These are phyloP conservation scores for Trididemnum miniatum DNA, from an alignment of 23 tunicate genomes.

Conservation along the genomic window DNA sequence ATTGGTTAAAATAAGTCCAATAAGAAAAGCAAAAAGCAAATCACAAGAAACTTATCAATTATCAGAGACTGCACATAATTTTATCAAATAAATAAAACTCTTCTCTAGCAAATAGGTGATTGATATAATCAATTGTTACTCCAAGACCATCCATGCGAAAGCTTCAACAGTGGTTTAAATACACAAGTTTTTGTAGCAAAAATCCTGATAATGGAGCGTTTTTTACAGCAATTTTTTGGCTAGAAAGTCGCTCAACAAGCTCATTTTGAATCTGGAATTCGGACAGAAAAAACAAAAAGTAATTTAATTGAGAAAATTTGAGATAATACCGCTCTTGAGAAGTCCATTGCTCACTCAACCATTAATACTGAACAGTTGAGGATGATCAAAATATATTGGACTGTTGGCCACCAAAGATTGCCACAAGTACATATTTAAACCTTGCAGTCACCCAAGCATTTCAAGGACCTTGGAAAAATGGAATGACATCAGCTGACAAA, in stretches of 20 bases:
- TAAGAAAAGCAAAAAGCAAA: background rate
- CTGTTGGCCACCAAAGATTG: no score
- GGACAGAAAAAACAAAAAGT: background rate
- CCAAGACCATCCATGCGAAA: background rate
- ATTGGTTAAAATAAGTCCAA: no score
- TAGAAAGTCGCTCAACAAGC: background rate
- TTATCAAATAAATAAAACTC: no score
- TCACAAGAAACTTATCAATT: background rate
- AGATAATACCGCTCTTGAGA: background rate
- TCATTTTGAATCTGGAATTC: background rate
- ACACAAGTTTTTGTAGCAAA: conserved; percentile 20
- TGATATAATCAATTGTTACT: background rate
- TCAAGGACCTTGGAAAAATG: background rate
- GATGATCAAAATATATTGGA: no score
- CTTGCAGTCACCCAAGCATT: no score
- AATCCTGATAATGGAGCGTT: background rate
- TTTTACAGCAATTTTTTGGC: background rate
- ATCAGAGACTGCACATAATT: no score
- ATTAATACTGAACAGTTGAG: no score
- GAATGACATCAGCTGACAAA: conserved; percentile 11
- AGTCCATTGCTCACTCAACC: background rate
- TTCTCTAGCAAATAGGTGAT: no score
- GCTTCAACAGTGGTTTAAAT: background rate
- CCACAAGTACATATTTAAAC: no score
- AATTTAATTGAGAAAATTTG: background rate